phyloP scores from a whole-genome alignment of 2,888 invertebrate genomes.

The Aphidius colemani region DNA sequence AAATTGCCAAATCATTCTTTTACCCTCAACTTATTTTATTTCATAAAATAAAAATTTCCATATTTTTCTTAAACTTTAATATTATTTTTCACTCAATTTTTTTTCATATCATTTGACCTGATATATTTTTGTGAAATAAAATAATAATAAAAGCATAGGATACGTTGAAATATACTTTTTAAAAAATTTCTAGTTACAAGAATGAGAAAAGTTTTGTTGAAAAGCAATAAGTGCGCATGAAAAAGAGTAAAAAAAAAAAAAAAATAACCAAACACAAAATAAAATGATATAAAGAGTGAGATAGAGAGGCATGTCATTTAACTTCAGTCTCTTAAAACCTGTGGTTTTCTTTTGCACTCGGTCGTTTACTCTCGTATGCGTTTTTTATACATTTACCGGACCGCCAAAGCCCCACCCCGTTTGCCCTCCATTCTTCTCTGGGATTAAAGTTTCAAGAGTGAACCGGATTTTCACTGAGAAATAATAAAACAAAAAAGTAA shows the following conservation, averaged over 20 bases:
- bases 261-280: not conserved
- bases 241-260: slow-evolving; percentile 1
- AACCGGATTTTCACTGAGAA: slow-evolving; percentile 12
- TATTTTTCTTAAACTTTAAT: no score
- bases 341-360: not conserved
- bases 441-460: slow-evolving; percentile 24
- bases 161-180: slow-evolving; percentile 23
- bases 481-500: slow-evolving; percentile 5
- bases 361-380: slow-evolving; percentile 10
- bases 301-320: not conserved
- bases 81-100: no score
- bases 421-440: slow-evolving; percentile 9
- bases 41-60: no score
- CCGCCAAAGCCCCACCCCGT: not conserved
- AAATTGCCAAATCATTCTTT: no score
- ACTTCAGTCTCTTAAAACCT: slow-evolving; percentile 1
- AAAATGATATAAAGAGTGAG: slow-evolving; percentile 3
- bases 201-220: slow-evolving; percentile 8
- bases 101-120: no score
- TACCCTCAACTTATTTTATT: no score
- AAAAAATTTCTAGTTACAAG: slow-evolving; percentile 17
- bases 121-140: no score
- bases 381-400: slow-evolving; percentile 2
- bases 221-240: not conserved
- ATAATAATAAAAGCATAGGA: no score